A percentile compares a stretch with the other conserved stretches of the same genome.
phyloP scores from a whole-genome alignment of 2,113 vertebrate genomes.

The Prochilodus magdalenae region DNA sequence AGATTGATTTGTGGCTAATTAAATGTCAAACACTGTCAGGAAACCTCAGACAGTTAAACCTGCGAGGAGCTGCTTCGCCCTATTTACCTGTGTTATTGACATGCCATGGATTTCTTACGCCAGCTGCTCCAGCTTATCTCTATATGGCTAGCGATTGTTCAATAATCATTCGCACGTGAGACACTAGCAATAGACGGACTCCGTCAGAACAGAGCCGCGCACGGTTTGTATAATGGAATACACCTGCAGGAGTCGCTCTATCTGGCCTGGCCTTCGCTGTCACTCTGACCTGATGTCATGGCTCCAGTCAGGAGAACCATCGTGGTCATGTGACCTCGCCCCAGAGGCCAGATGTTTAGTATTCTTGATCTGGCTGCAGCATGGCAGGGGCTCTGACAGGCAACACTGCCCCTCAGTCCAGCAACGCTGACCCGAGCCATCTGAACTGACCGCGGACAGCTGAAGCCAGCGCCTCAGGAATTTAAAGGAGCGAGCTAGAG shows the following conservation, averaged over 20 bases:
- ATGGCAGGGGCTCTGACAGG: constrained; percentile 64
- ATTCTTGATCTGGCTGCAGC: constrained; percentile 60
- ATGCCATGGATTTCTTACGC: background rate
- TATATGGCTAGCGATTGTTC: background rate
- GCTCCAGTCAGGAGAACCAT: constrained; percentile 9
- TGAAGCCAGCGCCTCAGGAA: constrained; percentile 60
- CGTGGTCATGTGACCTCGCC: constrained; percentile 15
- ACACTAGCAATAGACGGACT: background rate
- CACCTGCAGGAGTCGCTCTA: background rate
- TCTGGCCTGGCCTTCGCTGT: background rate
- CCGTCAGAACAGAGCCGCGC: background rate
- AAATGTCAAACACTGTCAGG: constrained; percentile 7
- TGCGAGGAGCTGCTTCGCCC: background rate
- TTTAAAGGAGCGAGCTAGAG: constrained; percentile 34
- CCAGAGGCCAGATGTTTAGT: constrained; percentile 63
- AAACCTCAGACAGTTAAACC: background rate
- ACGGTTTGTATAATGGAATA: background rate
- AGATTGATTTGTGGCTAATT: constrained; percentile 39
- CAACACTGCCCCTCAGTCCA: constrained; percentile 59
- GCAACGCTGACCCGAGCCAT: constrained; percentile 60
- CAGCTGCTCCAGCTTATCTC: background rate
- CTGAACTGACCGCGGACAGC: constrained; percentile 57
- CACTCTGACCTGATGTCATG: background rate
- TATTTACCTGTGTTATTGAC: background rate
- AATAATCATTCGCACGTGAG: background rate